phyloP scores from a whole-genome alignment of 2,888 invertebrate genomes.

The Tethea ocularis region DNA sequence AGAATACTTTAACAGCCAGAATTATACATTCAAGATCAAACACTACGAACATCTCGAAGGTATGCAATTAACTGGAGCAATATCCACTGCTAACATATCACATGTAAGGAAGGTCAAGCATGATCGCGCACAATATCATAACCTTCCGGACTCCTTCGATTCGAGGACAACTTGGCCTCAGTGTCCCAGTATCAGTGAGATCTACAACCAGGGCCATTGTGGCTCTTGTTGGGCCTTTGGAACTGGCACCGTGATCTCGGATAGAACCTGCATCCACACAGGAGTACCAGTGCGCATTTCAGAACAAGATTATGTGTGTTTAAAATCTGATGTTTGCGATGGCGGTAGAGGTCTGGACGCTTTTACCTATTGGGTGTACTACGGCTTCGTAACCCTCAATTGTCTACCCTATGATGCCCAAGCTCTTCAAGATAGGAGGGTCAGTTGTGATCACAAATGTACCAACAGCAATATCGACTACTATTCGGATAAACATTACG shows the following conservation, averaged over 20 bases:
- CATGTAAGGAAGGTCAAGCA: not conserved
- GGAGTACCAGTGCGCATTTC: slow-evolving; percentile 86
- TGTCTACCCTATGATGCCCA: slow-evolving; percentile 76
- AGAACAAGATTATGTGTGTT: slow-evolving; percentile 89
- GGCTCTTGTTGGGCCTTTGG: slow-evolving; percentile 95
- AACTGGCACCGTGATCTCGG: slow-evolving; percentile 91
- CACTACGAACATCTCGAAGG: not conserved
- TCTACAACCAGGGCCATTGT: slow-evolving; percentile 90
- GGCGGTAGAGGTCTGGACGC: slow-evolving; percentile 82
- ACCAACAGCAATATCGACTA: slow-evolving; percentile 86
- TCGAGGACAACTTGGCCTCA: slow-evolving; percentile 89
- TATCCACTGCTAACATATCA: not conserved
- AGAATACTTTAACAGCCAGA: not conserved
- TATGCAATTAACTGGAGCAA: not conserved
- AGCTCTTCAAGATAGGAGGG: slow-evolving; percentile 84
- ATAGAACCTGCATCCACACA: slow-evolving; percentile 90
- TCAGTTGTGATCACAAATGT: slow-evolving; percentile 89
- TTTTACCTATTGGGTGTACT: slow-evolving; percentile 9
- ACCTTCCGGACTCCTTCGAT: slow-evolving; percentile 89
- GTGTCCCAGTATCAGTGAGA: slow-evolving; percentile 89
- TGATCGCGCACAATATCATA: not conserved
- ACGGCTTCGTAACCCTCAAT: slow-evolving; percentile 18
- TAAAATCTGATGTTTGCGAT: slow-evolving; percentile 85
- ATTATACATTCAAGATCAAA: not conserved
- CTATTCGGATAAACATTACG: slow-evolving; percentile 86